phyloP scores from a whole-genome alignment of 2,113 vertebrate genomes.

The Pavo muticus region DNA sequence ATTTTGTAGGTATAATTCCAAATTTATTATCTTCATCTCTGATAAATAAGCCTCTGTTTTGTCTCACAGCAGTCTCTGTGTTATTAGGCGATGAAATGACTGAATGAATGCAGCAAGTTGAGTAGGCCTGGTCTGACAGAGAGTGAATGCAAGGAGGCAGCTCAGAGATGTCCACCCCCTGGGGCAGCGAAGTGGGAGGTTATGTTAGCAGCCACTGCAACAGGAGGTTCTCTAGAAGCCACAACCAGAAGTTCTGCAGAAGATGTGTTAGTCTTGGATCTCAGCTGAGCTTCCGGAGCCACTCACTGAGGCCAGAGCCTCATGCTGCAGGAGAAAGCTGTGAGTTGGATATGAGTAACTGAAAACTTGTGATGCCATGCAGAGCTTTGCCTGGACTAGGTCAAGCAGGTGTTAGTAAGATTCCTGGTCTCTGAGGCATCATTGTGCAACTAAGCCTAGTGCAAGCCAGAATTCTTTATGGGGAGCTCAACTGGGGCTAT shows the following conservation, averaged over 20 bases:
- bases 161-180: not conserved
- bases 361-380: not conserved
- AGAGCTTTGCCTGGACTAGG: not conserved
- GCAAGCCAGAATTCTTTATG: not conserved
- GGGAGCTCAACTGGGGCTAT: not conserved
- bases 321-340: rapidly evolving
- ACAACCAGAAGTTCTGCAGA: not conserved
- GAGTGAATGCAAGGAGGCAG: not conserved
- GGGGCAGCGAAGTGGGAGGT: not conserved
- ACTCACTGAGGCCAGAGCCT: not conserved
- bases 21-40: not conserved
- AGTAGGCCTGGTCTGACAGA: rapidly evolving
- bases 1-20: not conserved
- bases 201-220: not conserved
- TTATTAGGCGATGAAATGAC: not conserved
- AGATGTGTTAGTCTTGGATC: not conserved
- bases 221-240: not conserved
- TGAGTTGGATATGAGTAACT: not conserved
- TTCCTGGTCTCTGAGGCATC: not conserved
- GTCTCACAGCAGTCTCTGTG: not conserved
- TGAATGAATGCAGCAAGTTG: not conserved
- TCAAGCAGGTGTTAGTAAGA: rapidly evolving
- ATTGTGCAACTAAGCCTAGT: not conserved
- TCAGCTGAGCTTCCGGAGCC: not conserved
- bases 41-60: not conserved